Conservation (phyloP, 2,113 vertebrate species). For the Cettia cetti region DNA sequence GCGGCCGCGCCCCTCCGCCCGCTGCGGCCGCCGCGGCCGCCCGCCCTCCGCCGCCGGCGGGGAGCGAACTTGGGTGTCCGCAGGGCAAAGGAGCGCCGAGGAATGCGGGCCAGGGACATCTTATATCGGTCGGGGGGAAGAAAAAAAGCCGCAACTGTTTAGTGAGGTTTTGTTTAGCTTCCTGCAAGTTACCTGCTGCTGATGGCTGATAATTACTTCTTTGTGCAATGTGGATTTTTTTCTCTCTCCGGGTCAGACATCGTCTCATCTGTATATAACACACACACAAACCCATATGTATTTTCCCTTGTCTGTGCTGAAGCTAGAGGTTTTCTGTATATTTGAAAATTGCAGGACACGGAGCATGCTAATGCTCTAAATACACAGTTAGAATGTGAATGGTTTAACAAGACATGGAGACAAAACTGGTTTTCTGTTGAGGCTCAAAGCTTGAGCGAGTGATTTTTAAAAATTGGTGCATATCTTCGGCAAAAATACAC, state of each 20-base stretch:
- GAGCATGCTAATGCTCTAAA: not conserved
- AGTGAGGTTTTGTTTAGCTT: not conserved
- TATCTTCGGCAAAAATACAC: not conserved
- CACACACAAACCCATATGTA: not conserved
- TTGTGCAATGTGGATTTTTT: not conserved
- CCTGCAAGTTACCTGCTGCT: conserved; percentile 10
- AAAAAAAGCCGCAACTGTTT: not conserved
- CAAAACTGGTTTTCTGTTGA: not conserved
- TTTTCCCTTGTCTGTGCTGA: not conserved
- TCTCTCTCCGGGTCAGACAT: not conserved
- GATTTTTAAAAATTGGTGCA: not conserved
- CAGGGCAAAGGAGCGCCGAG: not conserved
- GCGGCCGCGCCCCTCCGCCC: not conserved
- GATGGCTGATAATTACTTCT: not conserved
- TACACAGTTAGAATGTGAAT: not conserved
- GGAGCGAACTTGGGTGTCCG: not conserved
- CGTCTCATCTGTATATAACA: not conserved
- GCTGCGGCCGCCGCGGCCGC: not conserved
- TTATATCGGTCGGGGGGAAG: not conserved
- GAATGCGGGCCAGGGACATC: not conserved
- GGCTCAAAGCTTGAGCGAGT: not conserved
- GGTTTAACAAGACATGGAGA: not conserved
- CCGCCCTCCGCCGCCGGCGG: not conserved
- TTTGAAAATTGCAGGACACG: not conserved
- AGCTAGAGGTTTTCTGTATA: not conserved